These are phyloP conservation scores for Azemiops feae DNA, from an alignment of 2,113 vertebrate genomes.

Conservation along the genomic window DNA sequence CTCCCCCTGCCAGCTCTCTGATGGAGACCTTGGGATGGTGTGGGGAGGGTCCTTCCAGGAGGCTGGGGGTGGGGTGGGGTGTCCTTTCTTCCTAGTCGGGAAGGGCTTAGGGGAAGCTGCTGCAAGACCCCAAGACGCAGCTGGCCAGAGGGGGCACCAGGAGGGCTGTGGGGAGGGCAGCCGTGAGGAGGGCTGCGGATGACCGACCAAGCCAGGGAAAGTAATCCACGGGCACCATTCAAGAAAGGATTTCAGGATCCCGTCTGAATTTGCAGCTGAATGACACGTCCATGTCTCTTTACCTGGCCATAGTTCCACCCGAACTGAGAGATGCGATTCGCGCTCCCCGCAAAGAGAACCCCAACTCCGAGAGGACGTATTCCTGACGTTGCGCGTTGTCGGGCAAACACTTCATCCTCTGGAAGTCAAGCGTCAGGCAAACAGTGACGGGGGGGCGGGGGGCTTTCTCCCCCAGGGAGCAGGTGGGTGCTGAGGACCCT, in stretches of 20 bases:
- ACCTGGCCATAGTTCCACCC: constrained; percentile 87
- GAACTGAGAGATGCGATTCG: constrained; percentile 55
- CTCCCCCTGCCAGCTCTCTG: neutral
- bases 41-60: neutral
- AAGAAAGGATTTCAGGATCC: neutral
- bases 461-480: neutral
- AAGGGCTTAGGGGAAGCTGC: neutral
- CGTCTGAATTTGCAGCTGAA: neutral
- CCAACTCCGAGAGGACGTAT: constrained; percentile 84
- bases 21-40: neutral
- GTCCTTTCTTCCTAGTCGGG: neutral
- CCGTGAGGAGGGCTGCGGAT: neutral
- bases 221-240: neutral
- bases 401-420: constrained; percentile 83
- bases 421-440: constrained; percentile 26
- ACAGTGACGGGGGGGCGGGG: no score
- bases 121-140: neutral
- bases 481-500: neutral
- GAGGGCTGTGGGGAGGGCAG: neutral
- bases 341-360: constrained; percentile 75
- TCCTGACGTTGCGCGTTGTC: constrained; percentile 71
- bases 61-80: no score
- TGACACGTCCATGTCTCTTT: constrained; percentile 18
- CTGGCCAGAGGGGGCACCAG: neutral
- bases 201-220: neutral